Conservation (phyloP, 2,113 vertebrate species). For the Camelus bactrianus region DNA sequence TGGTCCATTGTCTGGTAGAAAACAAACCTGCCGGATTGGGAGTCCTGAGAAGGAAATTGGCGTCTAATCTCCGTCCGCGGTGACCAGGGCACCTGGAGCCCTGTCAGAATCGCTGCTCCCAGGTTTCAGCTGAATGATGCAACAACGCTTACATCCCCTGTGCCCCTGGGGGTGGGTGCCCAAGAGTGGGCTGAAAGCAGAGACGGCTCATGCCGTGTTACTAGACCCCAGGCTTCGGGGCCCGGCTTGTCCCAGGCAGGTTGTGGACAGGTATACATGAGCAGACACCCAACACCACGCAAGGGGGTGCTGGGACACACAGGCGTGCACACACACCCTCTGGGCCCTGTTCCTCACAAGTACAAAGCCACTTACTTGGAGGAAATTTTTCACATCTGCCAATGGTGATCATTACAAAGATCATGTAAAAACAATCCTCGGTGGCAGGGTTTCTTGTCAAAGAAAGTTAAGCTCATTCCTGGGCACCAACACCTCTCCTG, state of each 20-base stretch:
- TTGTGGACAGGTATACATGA: not conserved
- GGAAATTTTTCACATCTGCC: not conserved
- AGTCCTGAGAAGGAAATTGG: conserved; percentile 86
- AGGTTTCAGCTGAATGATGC: conserved; percentile 87
- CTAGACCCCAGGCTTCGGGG: conserved; percentile 60
- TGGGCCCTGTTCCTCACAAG: not conserved
- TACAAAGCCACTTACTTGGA: not conserved
- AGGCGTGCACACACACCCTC: not conserved
- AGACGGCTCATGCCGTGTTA: not conserved
- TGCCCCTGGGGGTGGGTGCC: conserved; percentile 70
- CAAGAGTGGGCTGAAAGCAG: conserved; percentile 74
- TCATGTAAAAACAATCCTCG: not conserved
- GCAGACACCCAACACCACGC: not conserved
- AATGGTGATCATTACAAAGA: not conserved
- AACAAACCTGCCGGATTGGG: conserved; percentile 84
- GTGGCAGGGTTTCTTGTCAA: not conserved
- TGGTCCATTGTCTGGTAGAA: conserved; percentile 87
- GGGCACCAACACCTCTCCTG: not conserved
- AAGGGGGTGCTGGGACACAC: not conserved
- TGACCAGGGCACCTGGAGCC: conserved; percentile 84
- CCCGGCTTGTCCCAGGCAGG: not conserved
- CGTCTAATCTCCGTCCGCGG: conserved; percentile 81
- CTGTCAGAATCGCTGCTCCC: conserved; percentile 86
- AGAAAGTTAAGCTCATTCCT: not conserved
- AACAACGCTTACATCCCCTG: conserved; percentile 88